Base-by-base conservation (phyloP, 2,797 vertebrate species). In the Steatocranus sp. region DNA sequence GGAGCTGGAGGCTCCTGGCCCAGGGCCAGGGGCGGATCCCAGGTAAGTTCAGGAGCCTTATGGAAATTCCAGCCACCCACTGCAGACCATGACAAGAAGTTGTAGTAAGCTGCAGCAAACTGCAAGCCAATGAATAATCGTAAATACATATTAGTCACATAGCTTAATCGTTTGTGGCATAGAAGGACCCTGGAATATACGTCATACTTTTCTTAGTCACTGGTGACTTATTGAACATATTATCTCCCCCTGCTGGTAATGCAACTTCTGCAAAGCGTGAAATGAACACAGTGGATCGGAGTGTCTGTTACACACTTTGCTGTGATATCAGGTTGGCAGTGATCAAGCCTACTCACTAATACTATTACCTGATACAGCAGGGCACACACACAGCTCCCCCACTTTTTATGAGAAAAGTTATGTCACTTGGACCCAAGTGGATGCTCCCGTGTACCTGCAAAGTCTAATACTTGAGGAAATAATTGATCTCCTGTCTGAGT, bases 191-290 rank as follows among this genome's bases (percentile, higher is more conserved):
- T 7, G 6, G 54, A 58, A 58, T n/a, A 11, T n/a, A 58, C 54
- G n/a, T 3, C 6, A 34, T n/a, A 0, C 17, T 32, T 58, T 58
- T 58, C 17, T 34, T 4, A 3, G 6, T 11, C 54, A n/a, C 30
- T 58, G 15, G 15, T 32, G 54, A 32, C 54, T 32, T 58, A 11
- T 17, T 32, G 15, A 4, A 32, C 27, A 11, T 18, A 58, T 58
- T 58, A 18, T 58, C 27, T 32, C 27, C 9, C 17, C 54, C 27
- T 58, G 27, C 27, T 58, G 54, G 27, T 18, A 4, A 32, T 58
- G 9, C 54, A 58, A 58, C 54, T 58, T 1, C 54, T 32, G 54
- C 54, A 18, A 58, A 58, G 27, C 6, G 27, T 58, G 54, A 32
- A 11, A 58, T 58, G 17, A 11, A 11, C 54, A 32, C 27, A 58